phyloP scores from a whole-genome alignment of 2,797 vertebrate genomes.

The Numenius phaeopus region DNA sequence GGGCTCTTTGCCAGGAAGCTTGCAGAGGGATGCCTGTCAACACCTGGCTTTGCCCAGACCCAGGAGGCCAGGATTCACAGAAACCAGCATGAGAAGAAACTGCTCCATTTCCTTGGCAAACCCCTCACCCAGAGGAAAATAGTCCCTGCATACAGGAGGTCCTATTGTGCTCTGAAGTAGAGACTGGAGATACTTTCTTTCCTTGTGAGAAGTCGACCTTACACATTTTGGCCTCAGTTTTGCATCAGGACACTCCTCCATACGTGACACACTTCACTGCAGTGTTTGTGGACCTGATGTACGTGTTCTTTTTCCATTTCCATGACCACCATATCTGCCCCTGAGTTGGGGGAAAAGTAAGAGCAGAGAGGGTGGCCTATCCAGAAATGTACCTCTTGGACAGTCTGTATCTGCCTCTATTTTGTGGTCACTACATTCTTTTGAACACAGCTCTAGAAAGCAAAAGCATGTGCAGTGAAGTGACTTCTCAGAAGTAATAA shows the following conservation, averaged over 20 bases:
- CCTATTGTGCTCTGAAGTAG: not conserved
- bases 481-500: not conserved
- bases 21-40: not conserved
- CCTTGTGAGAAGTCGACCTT: not conserved
- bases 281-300: not conserved
- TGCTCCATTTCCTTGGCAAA: not conserved
- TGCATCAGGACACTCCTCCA: not conserved
- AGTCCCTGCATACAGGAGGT: too few species aligned
- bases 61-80: not conserved
- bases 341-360: not conserved
- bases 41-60: not conserved
- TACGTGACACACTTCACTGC: not conserved
- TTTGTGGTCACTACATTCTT: not conserved
- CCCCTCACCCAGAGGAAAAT: not conserved
- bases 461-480: not conserved
- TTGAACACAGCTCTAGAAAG: not conserved
- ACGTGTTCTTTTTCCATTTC: not conserved
- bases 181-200: not conserved
- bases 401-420: not conserved
- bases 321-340: not conserved
- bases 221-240: not conserved
- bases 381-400: not conserved
- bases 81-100: not conserved
- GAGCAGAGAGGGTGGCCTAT: not conserved
- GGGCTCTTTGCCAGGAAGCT: not conserved